Evolutionary conservation across 2,797 vertebrate genomes (phyloP), one percentile per base, ranked within the genome.

Genomic region (Carapus acus): DNA sequence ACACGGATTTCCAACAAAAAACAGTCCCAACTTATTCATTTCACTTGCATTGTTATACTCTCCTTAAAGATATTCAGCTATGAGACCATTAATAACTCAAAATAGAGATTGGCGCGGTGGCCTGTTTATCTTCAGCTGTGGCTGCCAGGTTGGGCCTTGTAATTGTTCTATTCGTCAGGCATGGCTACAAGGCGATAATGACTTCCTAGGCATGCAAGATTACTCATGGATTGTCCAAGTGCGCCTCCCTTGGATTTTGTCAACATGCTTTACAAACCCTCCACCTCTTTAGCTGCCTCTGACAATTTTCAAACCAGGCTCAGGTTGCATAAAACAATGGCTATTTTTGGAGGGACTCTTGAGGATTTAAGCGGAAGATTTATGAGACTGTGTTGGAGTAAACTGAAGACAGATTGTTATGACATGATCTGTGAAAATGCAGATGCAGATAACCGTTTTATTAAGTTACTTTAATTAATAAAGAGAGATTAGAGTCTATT

Each of bases 211-310:
- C 39, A 69, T 65, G 24, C 7, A 21, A 23, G 36, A 47, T 62
- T 38, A 7, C 21, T 11, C 3, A 4, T 43, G 49, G 36, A 42
- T 71, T 51, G 38, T 59, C 38, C 3, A 21, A 40, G 57, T 43
- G 48, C 1, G 12, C 24, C 62, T 54, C 68, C 22, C 53, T 63
- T 52, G 47, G 51, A 69, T 54, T 22, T 69, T 33, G 49, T 73
- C 62, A 49, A 31, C 67, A 66, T 71, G 69, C 60, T 54, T 62
- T 21, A 16, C n/a, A 40, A 49, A 59, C 56, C 67, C 58, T 44
- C 57, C 34, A 13, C 20, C 50, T 54, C 52, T 53, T 58, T 51
- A 54, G 48, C 48, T 49, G 16, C 52, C 12, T 9, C 51, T 3
- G 18, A 27, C 33, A 33, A 9, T 33, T 33, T 33, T 33, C 31